phyloP scores from a whole-genome alignment of 37 sponge, comb jelly and placozoan genomes.

The Aplysina aerophoba region DNA sequence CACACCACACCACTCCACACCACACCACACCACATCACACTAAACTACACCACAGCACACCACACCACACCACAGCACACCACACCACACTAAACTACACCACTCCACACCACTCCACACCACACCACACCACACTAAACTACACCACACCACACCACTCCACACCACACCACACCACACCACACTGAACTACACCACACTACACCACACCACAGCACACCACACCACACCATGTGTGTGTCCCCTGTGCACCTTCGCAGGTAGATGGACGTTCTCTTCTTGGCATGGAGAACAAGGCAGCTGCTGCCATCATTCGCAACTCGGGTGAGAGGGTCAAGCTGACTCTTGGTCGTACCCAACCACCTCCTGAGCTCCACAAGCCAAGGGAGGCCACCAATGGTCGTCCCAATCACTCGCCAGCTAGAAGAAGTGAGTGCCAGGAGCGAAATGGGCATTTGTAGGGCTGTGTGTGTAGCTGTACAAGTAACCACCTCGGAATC shows the following conservation, averaged over 20 bases:
- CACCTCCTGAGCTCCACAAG: background rate
- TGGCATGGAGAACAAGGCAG: slow-evolving; percentile 74
- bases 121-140: too few species aligned
- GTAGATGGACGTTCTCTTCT: slow-evolving; percentile 50
- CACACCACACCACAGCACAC: too few species aligned
- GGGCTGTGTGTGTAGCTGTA: background rate
- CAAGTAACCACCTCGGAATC: too few species aligned
- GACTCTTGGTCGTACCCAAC: slow-evolving; percentile 34
- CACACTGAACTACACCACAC: background rate
- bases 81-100: too few species aligned
- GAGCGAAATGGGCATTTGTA: background rate
- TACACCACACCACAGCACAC: background rate
- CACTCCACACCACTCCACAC: too few species aligned
- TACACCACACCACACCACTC: too few species aligned
- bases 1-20: too few species aligned
- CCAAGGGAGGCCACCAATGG: background rate
- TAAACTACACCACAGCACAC: too few species aligned
- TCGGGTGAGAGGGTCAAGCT: slow-evolving; percentile 64
- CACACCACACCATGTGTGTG: too few species aligned
- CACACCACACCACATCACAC: too few species aligned
- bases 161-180: background rate
- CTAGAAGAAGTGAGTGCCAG: too few species aligned
- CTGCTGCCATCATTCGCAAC: slow-evolving; percentile 70
- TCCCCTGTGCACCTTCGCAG: too few species aligned
- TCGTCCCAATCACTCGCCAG: background rate